Conservation (phyloP, 2,113 vertebrate genomes). For the Apistogramma diplotaenia region DNA sequence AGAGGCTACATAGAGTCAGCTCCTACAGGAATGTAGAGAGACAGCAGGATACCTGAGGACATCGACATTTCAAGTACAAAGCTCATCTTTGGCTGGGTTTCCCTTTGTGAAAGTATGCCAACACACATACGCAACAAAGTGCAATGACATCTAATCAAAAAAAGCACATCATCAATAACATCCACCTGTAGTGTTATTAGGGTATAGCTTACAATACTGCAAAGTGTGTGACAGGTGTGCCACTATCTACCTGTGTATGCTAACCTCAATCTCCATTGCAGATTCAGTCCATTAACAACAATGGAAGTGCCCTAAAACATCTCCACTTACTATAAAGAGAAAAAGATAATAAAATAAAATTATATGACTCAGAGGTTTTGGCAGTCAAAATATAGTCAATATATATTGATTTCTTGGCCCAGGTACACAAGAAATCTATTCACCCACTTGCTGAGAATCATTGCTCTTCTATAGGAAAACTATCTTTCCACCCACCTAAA, state of each 20-base stretch:
- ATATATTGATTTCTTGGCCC: background rate
- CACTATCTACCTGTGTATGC: background rate
- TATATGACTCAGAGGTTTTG: background rate
- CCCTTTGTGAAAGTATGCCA: background rate
- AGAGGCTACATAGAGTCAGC: slow-evolving; percentile 26
- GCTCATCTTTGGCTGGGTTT: slow-evolving; percentile 10
- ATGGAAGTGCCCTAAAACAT: background rate
- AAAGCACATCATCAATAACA: background rate
- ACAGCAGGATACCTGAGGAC: slow-evolving; percentile 18
- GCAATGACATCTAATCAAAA: background rate
- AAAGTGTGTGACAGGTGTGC: background rate
- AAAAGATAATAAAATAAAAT: background rate
- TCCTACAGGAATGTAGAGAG: slow-evolving; percentile 15
- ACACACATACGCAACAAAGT: background rate
- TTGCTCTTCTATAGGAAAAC: background rate
- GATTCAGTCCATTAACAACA: background rate
- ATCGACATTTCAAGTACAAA: slow-evolving; percentile 31
- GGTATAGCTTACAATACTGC: background rate
- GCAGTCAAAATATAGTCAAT: background rate
- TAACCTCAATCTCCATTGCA: background rate
- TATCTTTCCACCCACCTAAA: background rate
- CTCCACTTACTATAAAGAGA: background rate
- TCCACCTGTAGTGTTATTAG: background rate
- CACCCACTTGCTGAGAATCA: background rate
- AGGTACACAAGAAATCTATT: background rate